Base-by-base conservation (phyloP, 1,140 invertebrate genomes). In the Idris sp. region DNA sequence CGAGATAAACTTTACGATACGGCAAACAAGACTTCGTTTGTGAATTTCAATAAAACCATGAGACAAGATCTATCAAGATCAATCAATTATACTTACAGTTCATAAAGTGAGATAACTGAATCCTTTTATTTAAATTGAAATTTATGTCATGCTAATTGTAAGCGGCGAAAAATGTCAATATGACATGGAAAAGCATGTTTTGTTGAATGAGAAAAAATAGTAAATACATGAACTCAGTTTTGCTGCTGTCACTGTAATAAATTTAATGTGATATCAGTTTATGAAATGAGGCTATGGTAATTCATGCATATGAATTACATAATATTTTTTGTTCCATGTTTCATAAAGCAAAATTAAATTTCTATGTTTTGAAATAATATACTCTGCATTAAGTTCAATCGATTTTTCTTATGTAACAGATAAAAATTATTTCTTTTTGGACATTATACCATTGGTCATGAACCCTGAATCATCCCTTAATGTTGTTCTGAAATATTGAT, bases 1-100 rank as follows among this genome's bases (percentile, higher is more conserved):
- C 49, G 41, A 53, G 58, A 61, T 72, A 71, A 53, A n/a, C n/a
- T n/a, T 38, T 44, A 22, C 19, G 48, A 54, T 51, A 59, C 48
- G 15, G 43, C 31, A 61, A 40, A 53, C 54, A 30, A 67, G 44
- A 41, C 40, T 36, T 11, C 31, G 41, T 22, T 10, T 18, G 18
- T 65, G 54, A 59, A 53, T 54, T 67, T 56, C 46, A 40, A 41
- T 48, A 43, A 22, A 53, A 40, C 54, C 67, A 74, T 74, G 48
- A 65, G 31, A 28, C 16, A 36, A 54, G 61, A 67, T 74, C 46
- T 59, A 67, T 74, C 61, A 67, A 51, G 38, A 59, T 54, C 65
- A 61, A 61, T 69, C 54, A 69, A 30, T 51, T 8, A 5, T 9
- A 22, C 10, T 65, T 31, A 51, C 58, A 43, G 11, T 8, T 10